Evolutionary conservation across 2,113 vertebrate species (phyloP).

Genomic region (Cephalopterus ornatus): DNA sequence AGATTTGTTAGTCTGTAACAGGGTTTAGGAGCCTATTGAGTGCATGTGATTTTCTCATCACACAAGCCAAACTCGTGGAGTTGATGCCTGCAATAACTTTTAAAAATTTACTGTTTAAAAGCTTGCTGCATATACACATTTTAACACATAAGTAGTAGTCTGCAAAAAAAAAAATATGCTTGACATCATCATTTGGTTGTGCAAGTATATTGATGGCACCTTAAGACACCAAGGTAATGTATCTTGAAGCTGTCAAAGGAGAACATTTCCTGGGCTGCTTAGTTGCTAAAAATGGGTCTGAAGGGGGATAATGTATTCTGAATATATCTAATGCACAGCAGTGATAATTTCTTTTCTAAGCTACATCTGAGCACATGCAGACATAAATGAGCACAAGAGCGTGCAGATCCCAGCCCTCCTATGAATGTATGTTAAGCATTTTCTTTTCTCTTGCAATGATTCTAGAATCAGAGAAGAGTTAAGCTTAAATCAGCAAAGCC

Average conservation of each 20-base stretch:
- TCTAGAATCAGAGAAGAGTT: background rate
- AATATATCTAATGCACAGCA: background rate
- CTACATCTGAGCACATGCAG: background rate
- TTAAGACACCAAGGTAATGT: background rate
- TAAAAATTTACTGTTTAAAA: background rate
- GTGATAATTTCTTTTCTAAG: background rate
- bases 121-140: background rate
- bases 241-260: background rate
- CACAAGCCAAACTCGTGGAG: background rate
- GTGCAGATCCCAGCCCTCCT: fast-evolving
- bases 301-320: background rate
- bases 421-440: background rate
- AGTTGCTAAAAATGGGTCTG: background rate
- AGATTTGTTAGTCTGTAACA: background rate
- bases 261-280: background rate
- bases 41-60: background rate
- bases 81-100: background rate
- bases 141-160: background rate
- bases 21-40: slow-evolving; percentile 7
- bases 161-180: background rate
- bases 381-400: background rate
- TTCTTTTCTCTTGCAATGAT: background rate
- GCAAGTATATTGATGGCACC: background rate
- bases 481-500: background rate
- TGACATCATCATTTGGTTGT: background rate